These are phyloP conservation scores for Eumacrocentrus americanus DNA, from an alignment of 2,888 invertebrate genomes.

Conservation along the genomic window DNA sequence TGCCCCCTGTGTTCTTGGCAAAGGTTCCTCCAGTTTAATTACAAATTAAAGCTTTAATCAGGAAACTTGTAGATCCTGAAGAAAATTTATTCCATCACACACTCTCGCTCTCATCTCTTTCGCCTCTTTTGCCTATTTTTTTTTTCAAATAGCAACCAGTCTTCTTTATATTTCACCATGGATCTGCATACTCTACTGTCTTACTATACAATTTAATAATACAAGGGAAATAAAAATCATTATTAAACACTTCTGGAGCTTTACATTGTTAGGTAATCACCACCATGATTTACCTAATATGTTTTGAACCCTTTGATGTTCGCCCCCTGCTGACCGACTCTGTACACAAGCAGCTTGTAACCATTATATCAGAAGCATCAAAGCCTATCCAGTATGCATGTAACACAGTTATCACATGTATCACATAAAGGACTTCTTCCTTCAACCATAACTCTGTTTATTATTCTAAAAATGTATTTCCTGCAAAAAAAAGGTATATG, in stretches of 20 bases:
- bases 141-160: no score
- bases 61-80: constrained; percentile 48
- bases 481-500: no score
- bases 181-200: no score
- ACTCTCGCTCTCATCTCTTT: constrained; percentile 20
- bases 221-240: neutral
- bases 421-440: no score
- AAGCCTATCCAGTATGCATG: neutral
- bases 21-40: constrained; percentile 47
- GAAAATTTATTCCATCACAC: constrained; percentile 10
- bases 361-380: neutral
- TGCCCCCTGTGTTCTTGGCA: neutral
- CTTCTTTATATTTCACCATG: no score
- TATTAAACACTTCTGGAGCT: neutral
- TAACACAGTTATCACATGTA: neutral
- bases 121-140: no score
- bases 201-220: neutral
- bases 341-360: neutral
- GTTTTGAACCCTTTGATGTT: neutral
- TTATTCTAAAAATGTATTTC: no score
- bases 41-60: constrained; percentile 57
- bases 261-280: neutral
- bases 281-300: neutral
- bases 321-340: neutral
- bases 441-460: no score